These are phyloP conservation scores for Cosmia pyralina DNA, from an alignment of 2,888 invertebrate genomes.

Conservation along the genomic window DNA sequence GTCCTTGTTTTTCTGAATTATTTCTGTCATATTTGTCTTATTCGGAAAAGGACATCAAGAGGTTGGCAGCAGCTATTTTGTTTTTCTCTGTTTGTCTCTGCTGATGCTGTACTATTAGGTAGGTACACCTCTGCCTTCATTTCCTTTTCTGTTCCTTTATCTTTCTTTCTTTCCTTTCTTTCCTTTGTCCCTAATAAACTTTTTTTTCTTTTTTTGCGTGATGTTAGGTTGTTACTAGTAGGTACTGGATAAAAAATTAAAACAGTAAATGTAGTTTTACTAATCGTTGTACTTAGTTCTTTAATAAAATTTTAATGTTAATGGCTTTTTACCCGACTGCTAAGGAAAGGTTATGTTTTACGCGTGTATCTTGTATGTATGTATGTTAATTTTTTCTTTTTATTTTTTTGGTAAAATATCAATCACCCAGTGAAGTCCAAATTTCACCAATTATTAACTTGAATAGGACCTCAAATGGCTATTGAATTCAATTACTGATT, in stretches of 20 bases:
- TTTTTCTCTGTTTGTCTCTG: too few relatives aligned
- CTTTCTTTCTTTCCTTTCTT: too few relatives aligned
- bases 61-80: background rate
- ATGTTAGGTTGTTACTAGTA: too few relatives aligned
- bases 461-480: constrained; percentile 28
- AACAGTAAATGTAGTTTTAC: too few relatives aligned
- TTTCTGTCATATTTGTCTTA: background rate
- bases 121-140: too few relatives aligned
- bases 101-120: too few relatives aligned
- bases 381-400: too few relatives aligned
- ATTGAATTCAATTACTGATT: constrained; percentile 38
- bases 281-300: background rate
- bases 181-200: too few relatives aligned
- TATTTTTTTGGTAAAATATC: constrained; percentile 11
- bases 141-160: too few relatives aligned
- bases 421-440: constrained; percentile 12
- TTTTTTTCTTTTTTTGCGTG: too few relatives aligned
- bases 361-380: too few relatives aligned
- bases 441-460: constrained; percentile 19
- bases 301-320: background rate
- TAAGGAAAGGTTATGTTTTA: too few relatives aligned
- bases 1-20: background rate
- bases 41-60: background rate
- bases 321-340: accelerated
- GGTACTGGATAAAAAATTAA: background rate